Base-by-base conservation (phyloP, 2,797 vertebrate species). In the Xiphorhynchus erythropygius region DNA sequence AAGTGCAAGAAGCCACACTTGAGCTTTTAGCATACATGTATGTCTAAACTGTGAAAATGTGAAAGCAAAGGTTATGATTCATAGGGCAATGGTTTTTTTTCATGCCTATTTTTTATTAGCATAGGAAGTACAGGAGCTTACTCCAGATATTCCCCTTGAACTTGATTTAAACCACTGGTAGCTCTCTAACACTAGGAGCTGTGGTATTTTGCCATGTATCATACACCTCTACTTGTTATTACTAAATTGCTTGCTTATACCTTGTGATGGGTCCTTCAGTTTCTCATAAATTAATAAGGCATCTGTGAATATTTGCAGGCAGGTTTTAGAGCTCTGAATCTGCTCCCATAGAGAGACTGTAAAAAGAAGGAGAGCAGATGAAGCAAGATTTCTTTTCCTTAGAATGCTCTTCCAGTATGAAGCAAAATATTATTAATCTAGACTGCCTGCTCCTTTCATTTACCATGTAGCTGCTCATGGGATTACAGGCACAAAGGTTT, bases 401-500 rank as follows among this genome's bases (percentile, higher is more conserved):
- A 97, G 98, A 97, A 97, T 95, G 96, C 95, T 97, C 97, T 97
- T 97, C 96, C 96, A 97, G 91, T 97, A 96, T 94, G 96, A 97
- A 97, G 96, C 92, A 95, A 98, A 98, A 97, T 98, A 97, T 97
- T 97, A 98, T 98, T 97, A 98, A 98, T 98, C 97, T 97, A 93
- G 97, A 98, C 96, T 96, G 97, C 94, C 95, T 97, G 97, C 98
- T 98, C 93, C 97, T 98, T 98, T 98, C 97, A 98, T 98, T 98
- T 98, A 97, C 98, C 94, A 68, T 97, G 97, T 97, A 96, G 96
- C 97, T 93, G 96, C 98, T 98, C 97, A 49, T 97, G 98, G 98
- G 97, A 98, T 98, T 97, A 95, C 92, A 94, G 94, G 97, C 98
- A 97, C 97, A 97, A 97, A 97, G 97, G 96, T 97, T 98, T 98